These are phyloP conservation scores for Otus scops DNA, from an alignment of 2,797 vertebrate species.

Conservation along the genomic window DNA sequence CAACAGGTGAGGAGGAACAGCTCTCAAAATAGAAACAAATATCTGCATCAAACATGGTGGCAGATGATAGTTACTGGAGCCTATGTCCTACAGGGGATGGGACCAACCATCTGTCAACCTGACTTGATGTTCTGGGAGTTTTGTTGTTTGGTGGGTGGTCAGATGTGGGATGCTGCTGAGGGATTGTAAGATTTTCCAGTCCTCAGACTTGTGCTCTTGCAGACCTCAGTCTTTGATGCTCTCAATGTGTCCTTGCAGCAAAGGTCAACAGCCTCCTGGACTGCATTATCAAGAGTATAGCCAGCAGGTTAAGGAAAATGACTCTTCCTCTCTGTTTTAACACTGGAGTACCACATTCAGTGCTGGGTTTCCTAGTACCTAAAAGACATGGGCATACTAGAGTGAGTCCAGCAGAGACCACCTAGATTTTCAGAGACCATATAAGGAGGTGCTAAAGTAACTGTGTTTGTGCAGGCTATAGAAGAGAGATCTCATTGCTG, in stretches of 20 bases:
- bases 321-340: background rate
- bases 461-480: background rate
- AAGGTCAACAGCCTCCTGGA: background rate
- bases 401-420: background rate
- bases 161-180: background rate
- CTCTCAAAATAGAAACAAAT: background rate
- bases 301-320: background rate
- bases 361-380: background rate
- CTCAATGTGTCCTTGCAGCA: background rate
- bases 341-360: background rate
- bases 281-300: background rate
- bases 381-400: background rate
- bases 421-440: background rate
- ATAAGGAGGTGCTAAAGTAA: background rate
- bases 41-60: background rate
- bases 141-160: background rate
- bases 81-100: background rate
- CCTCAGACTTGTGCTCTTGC: background rate
- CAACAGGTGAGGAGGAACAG: background rate
- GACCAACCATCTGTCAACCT: background rate
- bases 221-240: background rate
- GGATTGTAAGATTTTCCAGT: background rate
- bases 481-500: background rate
- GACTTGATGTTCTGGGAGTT: background rate
- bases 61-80: background rate